Conservation (phyloP, 2,113 vertebrate species). For the Archocentrus centrarchus region DNA sequence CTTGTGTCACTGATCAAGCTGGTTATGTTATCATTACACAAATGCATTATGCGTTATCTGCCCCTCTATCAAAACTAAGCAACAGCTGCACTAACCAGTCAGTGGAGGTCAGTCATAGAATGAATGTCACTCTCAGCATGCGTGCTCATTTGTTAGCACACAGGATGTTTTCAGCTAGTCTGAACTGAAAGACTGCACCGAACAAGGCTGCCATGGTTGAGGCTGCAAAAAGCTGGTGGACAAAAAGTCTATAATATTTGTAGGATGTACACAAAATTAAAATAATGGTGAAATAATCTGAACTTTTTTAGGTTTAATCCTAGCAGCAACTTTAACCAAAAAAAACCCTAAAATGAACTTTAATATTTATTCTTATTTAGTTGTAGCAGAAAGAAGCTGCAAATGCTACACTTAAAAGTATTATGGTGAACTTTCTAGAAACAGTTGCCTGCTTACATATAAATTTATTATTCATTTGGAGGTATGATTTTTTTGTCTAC, state of each 20-base stretch:
- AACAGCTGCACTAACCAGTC: constrained; percentile 65
- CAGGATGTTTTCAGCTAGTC: not conserved
- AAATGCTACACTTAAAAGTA: not conserved
- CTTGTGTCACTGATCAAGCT: constrained; percentile 17
- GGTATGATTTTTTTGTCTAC: not conserved
- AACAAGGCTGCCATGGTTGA: not conserved
- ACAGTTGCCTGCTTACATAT: not conserved
- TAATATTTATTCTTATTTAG: not conserved
- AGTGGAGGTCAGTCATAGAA: constrained; percentile 30
- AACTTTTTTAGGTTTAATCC: not conserved
- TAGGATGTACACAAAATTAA: not conserved
- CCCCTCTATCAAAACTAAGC: constrained; percentile 59
- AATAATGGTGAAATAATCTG: not conserved
- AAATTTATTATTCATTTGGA: not conserved
- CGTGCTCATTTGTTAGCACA: constrained; percentile 12
- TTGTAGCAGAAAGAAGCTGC: not conserved
- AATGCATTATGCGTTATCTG: constrained; percentile 31
- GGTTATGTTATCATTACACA: constrained; percentile 54
- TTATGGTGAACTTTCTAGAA: too few relatives aligned
- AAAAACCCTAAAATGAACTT: not conserved
- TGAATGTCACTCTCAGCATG: constrained; percentile 21
- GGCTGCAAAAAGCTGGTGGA: not conserved
- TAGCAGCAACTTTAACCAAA: not conserved
- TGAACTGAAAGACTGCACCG: not conserved
- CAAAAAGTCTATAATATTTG: not conserved